These are phyloP conservation scores for Clarias gariepinus DNA, from an alignment of 2,113 vertebrate species.

Conservation along the genomic window DNA sequence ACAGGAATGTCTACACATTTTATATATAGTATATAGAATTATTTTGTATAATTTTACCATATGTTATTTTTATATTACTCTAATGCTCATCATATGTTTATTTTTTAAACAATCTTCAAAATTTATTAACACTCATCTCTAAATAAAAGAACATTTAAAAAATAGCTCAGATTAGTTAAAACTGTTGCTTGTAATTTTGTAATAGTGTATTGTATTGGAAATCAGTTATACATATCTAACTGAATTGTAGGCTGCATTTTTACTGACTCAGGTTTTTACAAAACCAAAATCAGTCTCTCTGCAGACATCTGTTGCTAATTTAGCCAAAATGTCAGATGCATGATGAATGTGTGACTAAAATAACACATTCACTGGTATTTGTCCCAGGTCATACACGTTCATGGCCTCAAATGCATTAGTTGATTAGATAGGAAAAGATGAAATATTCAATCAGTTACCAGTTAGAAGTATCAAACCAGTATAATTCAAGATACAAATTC, in stretches of 20 bases:
- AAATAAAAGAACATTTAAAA: not conserved
- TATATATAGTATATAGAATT: not conserved
- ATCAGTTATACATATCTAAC: not conserved
- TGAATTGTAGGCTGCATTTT: not conserved
- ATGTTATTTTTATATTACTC: not conserved
- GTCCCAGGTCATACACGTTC: not conserved
- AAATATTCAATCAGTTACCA: not conserved
- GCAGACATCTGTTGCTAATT: not conserved
- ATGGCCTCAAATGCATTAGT: not conserved
- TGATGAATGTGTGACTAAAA: not conserved
- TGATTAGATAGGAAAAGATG: not conserved
- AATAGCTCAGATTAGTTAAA: not conserved
- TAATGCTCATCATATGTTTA: not conserved
- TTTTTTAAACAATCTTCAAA: not conserved
- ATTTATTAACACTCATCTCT: not conserved
- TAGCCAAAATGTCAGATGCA: not conserved
- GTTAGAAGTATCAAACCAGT: not conserved
- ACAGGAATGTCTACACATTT: not conserved
- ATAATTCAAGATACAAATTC: not conserved
- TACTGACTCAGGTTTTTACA: not conserved
- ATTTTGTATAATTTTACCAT: not conserved
- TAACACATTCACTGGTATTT: not conserved
- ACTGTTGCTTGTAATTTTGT: not conserved
- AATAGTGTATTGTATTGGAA: not conserved
- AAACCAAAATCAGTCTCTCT: not conserved